These are phyloP conservation scores for Thera britannica DNA, from an alignment of 2,888 invertebrate genomes.

Conservation along the genomic window DNA sequence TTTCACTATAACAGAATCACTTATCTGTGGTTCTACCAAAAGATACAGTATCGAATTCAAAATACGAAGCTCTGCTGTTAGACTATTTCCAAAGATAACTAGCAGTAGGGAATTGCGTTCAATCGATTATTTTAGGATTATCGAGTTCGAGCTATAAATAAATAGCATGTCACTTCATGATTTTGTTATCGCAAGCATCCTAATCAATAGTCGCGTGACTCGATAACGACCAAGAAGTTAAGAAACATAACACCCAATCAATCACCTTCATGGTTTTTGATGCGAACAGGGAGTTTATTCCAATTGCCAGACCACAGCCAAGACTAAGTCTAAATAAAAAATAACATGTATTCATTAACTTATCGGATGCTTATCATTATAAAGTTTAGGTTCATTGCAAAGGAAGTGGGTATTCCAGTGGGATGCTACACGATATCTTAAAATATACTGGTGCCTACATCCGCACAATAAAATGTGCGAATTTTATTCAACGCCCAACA, in stretches of 20 bases:
- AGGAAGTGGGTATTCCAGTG: conserved; percentile 1
- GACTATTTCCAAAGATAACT: neutral
- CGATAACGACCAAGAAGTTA: conserved; percentile 36
- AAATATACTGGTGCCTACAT: neutral
- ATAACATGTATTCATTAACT: no score
- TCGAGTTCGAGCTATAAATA: conserved; percentile 7
- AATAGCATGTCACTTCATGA: conserved; percentile 25
- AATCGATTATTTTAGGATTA: neutral
- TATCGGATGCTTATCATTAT: neutral
- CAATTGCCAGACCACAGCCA: no score
- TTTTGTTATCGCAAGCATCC: conserved; percentile 25
- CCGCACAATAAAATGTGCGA: neutral
- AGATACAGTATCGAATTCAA: no score
- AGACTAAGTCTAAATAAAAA: no score
- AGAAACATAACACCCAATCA: neutral
- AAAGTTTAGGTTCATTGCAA: neutral
- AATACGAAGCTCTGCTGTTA: no score
- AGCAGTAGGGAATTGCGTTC: neutral
- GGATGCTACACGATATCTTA: neutral
- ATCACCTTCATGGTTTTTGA: neutral
- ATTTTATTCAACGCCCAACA: neutral
- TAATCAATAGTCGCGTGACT: conserved; percentile 48
- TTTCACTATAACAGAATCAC: no score
- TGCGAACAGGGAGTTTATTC: no score
- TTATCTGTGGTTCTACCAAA: no score